phyloP scores from a whole-genome alignment of 2,797 vertebrate genomes.

The Allobates femoralis region DNA sequence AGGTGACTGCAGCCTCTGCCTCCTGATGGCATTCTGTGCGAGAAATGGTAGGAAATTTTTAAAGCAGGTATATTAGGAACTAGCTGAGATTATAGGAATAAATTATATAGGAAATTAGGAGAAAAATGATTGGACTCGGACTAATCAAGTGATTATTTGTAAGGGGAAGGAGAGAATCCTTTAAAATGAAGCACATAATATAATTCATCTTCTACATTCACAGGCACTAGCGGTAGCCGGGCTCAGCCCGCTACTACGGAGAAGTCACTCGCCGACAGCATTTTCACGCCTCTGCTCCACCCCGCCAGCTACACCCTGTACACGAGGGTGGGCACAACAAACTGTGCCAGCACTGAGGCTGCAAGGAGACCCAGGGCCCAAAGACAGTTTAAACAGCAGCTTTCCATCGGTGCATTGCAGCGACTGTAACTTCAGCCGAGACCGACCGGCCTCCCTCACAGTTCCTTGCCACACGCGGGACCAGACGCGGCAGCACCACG shows the following conservation, averaged over 20 bases:
- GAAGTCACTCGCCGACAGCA: slow-evolving; percentile 91
- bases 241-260: slow-evolving; percentile 90
- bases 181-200: neutral
- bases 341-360: slow-evolving; percentile 85
- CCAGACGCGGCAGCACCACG: slow-evolving; percentile 83
- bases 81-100: too few relatives aligned
- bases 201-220: neutral
- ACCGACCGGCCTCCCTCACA: slow-evolving; percentile 89
- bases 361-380: slow-evolving; percentile 82
- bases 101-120: too few relatives aligned
- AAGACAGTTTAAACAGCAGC: slow-evolving; percentile 96
- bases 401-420: slow-evolving; percentile 92
- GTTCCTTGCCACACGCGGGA: slow-evolving; percentile 84
- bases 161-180: neutral
- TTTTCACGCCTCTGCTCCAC: slow-evolving; percentile 88
- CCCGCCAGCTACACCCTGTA: slow-evolving; percentile 83
- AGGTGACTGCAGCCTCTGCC: too few relatives aligned
- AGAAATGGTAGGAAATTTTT: too few relatives aligned
- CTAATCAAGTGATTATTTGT: too few relatives aligned
- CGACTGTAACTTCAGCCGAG: slow-evolving; percentile 79
- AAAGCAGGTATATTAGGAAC: too few relatives aligned
- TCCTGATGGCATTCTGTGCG: too few relatives aligned
- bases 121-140: too few relatives aligned
- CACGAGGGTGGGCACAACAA: slow-evolving; percentile 73
- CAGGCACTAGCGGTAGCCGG: slow-evolving; percentile 93